Conservation (phyloP, 2,797 vertebrate genomes). For the Capromys pilorides region DNA sequence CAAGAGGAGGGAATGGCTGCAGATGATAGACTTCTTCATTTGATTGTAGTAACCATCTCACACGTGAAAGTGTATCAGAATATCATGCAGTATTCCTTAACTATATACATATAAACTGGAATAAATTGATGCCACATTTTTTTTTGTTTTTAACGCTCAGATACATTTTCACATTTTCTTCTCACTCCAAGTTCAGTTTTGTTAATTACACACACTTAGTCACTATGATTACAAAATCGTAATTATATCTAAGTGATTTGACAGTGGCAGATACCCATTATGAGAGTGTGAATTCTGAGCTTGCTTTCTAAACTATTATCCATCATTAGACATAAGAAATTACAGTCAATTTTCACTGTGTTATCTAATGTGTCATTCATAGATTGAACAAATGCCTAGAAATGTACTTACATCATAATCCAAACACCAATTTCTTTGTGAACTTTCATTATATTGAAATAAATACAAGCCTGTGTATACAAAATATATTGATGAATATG, state of each 20-base stretch:
- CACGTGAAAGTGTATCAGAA: background rate
- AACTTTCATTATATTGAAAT: conserved; percentile 59
- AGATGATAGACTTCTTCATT: background rate
- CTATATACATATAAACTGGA: background rate
- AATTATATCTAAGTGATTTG: conserved; percentile 75
- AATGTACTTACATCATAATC: conserved; percentile 11
- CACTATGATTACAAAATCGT: conserved; percentile 78
- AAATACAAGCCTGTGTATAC: conserved; percentile 30
- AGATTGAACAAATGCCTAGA: conserved; percentile 57
- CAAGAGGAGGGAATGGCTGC: background rate
- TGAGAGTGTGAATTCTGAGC: conserved; percentile 75
- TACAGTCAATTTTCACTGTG: conserved; percentile 44
- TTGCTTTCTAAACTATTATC: conserved; percentile 74
- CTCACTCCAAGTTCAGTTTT: conserved; percentile 61
- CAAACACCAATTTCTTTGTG: conserved; percentile 44
- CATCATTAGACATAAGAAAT: conserved; percentile 60
- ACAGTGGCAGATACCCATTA: conserved; percentile 47
- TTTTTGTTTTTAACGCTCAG: conserved; percentile 38
- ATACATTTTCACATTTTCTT: conserved; percentile 61
- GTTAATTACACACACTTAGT: conserved; percentile 75
- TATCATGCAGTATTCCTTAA: background rate
- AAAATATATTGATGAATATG: conserved; percentile 62
- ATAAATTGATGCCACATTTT: conserved; percentile 17
- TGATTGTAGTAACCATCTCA: background rate
- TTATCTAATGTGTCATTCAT: conserved; percentile 51